Percentiles rank a stretch among this genome's conserved stretches.
These are phyloP conservation scores for Uloborus diversus DNA, from an alignment of 1,140 invertebrate genomes.

Conservation along the genomic window DNA sequence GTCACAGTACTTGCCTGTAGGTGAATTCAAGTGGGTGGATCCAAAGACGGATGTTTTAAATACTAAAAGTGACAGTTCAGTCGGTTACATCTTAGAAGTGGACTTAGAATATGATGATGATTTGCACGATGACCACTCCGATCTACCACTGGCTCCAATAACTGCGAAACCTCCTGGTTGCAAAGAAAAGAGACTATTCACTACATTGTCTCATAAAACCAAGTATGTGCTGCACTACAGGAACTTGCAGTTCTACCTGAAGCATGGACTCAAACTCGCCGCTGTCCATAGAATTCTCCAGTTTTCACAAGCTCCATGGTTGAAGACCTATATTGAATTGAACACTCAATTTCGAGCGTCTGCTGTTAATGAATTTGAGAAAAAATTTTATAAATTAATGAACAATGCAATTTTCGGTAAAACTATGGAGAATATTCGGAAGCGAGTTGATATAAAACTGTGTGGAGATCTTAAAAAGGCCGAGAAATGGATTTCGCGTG, in stretches of 20 bases:
- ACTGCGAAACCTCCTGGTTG: background rate
- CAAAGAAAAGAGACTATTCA: background rate
- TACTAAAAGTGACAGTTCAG: background rate
- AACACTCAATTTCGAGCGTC: background rate
- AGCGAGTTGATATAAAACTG: background rate
- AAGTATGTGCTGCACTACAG: background rate
- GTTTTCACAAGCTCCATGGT: background rate
- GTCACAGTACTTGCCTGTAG: background rate
- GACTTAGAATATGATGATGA: background rate
- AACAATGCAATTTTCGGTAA: background rate
- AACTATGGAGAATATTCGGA: background rate
- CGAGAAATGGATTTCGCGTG: background rate
- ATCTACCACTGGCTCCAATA: background rate
- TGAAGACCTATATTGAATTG: background rate
- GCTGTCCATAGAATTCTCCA: background rate
- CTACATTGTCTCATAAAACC: background rate
- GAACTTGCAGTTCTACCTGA: background rate
- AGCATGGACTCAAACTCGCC: background rate
- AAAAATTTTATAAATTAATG: background rate
- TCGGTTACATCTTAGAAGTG: slow-evolving; percentile 4
- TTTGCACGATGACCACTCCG: background rate
- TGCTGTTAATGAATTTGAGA: background rate
- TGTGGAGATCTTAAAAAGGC: too few relatives aligned
- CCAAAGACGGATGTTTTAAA: background rate
- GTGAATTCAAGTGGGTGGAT: background rate